Conservation (phyloP, 1,140 invertebrate genomes). For the Diplogasteroides magnus region DNA sequence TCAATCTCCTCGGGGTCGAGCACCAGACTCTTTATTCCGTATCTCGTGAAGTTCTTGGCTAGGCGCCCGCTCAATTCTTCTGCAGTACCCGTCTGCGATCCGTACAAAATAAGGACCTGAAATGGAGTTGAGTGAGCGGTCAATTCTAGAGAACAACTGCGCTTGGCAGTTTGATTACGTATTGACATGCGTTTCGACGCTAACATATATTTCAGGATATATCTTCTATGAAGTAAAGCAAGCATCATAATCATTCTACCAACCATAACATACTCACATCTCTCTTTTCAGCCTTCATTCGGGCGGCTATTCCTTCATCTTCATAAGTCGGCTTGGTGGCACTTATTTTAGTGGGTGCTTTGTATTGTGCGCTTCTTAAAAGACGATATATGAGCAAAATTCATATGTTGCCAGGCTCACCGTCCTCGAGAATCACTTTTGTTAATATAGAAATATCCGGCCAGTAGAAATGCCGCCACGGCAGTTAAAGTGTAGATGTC, state of each 20-base stretch:
- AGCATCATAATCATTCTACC: too few species aligned
- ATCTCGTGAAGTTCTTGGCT: slow-evolving; percentile 89
- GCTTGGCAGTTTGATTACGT: too few species aligned
- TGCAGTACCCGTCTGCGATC: slow-evolving; percentile 96
- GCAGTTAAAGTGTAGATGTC: not conserved
- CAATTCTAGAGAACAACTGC: too few species aligned
- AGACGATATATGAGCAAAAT: too few species aligned
- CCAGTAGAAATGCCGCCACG: not conserved
- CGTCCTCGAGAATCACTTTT: not conserved
- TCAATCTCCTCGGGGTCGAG: slow-evolving; percentile 98
- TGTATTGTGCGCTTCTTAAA: too few species aligned
- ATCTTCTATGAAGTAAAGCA: too few species aligned
- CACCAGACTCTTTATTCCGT: slow-evolving; percentile 83
- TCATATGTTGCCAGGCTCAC: too few species aligned
- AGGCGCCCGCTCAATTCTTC: slow-evolving; percentile 97
- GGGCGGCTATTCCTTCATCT: slow-evolving; percentile 47
- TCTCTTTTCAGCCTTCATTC: slow-evolving; percentile 52
- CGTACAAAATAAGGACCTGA: slow-evolving; percentile 87
- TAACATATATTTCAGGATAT: too few species aligned
- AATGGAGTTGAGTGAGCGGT: too few species aligned
- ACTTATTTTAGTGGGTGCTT: too few species aligned
- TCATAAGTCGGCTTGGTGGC: not conserved
- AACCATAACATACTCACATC: too few species aligned
- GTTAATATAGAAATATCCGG: not conserved
- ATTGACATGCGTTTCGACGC: too few species aligned